phyloP scores from a whole-genome alignment of 1,140 invertebrate species.

The Ceratina calcarata region DNA sequence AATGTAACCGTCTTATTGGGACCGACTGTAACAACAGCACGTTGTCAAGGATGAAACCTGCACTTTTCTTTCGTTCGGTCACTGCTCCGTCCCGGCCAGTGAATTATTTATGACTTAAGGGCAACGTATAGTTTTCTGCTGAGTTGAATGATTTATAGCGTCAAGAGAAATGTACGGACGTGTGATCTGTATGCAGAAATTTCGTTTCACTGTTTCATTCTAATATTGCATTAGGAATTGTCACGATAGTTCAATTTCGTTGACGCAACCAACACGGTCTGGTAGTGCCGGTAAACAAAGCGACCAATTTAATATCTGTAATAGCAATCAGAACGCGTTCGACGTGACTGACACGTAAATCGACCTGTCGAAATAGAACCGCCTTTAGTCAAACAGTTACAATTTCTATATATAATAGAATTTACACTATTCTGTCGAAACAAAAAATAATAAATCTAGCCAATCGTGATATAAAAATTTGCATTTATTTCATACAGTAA shows the following conservation, averaged over 20 bases:
- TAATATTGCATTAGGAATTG: constrained; percentile 7
- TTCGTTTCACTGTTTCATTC: neutral
- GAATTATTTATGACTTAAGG: neutral
- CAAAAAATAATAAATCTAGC: neutral
- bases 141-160: neutral
- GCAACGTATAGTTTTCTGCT: too few species aligned
- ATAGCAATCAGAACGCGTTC: constrained; percentile 20
- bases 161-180: too few species aligned
- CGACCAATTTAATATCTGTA: constrained; percentile 23
- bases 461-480: too few species aligned
- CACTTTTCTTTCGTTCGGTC: neutral
- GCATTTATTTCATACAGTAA: too few species aligned
- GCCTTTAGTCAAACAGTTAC: neutral
- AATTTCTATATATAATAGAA: constrained; percentile 9
- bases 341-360: constrained; percentile 32
- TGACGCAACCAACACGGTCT: neutral
- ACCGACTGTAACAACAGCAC: neutral
- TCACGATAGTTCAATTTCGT: too few species aligned
- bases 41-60: neutral
- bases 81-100: too few species aligned
- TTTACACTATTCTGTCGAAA: neutral
- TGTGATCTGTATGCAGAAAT: neutral
- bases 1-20: too few species aligned
- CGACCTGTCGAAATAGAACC: too few species aligned
- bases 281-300: neutral